Conservation (phyloP, 2,797 vertebrate genomes). For the Alca torda region DNA sequence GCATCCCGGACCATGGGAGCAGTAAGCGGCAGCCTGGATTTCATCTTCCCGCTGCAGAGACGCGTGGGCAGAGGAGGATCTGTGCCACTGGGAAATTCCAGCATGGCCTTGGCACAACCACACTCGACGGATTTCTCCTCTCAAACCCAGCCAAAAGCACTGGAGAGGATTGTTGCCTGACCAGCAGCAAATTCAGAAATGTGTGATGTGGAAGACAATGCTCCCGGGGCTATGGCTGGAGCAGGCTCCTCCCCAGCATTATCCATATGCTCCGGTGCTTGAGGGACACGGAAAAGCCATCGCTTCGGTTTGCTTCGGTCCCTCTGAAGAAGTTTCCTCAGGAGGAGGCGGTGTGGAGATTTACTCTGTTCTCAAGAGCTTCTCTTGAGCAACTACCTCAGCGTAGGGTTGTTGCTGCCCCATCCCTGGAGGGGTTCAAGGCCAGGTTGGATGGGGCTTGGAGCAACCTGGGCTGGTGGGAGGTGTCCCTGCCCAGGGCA, state of each 20-base stretch:
- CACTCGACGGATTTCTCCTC: neutral
- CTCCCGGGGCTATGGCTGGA: neutral
- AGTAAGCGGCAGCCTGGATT: neutral
- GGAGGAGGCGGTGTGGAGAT: neutral
- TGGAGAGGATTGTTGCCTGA: neutral
- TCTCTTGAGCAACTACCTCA: neutral
- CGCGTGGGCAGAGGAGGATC: neutral
- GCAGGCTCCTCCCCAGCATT: neutral
- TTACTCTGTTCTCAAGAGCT: neutral
- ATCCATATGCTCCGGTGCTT: accelerated
- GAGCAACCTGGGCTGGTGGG: too few relatives aligned
- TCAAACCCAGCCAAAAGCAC: neutral
- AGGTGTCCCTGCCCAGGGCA: too few relatives aligned
- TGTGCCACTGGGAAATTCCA: neutral
- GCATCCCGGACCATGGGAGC: neutral
- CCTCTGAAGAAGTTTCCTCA: neutral
- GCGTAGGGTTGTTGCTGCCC: too few relatives aligned
- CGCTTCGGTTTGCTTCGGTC: neutral
- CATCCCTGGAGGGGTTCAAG: too few relatives aligned
- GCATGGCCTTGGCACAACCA: neutral
- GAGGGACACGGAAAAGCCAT: neutral
- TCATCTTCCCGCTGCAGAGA: neutral
- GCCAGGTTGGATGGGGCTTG: too few relatives aligned
- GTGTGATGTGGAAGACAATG: neutral
- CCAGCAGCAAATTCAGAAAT: neutral